Evolutionary conservation across 2,888 invertebrate genomes (phyloP).

Genomic region (Hydropsyche betteni): DNA sequence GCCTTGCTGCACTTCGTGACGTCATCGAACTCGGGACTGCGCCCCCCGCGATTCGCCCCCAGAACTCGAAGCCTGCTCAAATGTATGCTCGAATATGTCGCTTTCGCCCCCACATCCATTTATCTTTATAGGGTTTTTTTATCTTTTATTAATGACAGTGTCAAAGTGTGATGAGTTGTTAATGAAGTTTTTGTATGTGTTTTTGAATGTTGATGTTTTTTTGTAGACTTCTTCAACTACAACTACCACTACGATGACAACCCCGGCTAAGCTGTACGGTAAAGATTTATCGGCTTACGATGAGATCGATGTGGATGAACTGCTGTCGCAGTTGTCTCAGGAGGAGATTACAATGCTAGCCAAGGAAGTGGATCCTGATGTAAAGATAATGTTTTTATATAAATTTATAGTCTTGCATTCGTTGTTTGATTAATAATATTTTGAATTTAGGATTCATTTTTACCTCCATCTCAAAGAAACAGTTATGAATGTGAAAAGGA

Average conservation of each 20-base stretch:
- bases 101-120: too few species aligned
- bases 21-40: too few species aligned
- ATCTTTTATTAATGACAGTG: too few species aligned
- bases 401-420: neutral
- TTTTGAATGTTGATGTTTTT: neutral
- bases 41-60: too few species aligned
- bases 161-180: too few species aligned
- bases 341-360: constrained; percentile 97
- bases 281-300: constrained; percentile 91
- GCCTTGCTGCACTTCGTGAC: neutral
- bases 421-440: neutral
- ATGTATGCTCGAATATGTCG: too few species aligned
- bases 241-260: constrained; percentile 89
- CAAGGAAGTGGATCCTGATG: constrained; percentile 99
- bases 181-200: too few species aligned
- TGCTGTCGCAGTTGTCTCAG: constrained; percentile 89
- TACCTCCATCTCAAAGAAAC: constrained; percentile 95
- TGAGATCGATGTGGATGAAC: constrained; percentile 95
- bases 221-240: constrained; percentile 86
- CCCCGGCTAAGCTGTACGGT: constrained; percentile 88
- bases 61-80: too few species aligned
- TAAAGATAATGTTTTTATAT: constrained; percentile 65
- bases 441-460: constrained; percentile 85
- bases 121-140: too few species aligned
- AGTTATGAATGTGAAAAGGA: constrained; percentile 96